Percentiles rank a stretch among this genome's conserved stretches.
phyloP scores from a whole-genome alignment of 1,140 invertebrate genomes.

The Octopus bimaculoides region DNA sequence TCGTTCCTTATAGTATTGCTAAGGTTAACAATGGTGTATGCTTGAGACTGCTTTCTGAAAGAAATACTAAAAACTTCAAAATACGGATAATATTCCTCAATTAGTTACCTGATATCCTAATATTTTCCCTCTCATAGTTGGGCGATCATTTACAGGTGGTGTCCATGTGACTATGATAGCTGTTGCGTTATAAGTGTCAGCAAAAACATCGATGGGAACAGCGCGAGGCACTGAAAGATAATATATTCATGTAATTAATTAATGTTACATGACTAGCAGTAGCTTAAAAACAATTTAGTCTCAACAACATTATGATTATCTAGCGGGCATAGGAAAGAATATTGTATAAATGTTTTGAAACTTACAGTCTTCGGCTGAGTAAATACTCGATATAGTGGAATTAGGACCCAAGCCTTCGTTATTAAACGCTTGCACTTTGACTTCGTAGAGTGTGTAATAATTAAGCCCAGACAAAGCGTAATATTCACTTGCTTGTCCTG shows the following conservation, averaged over 20 bases:
- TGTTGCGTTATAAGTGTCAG: conserved; percentile 82
- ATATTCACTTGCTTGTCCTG: neutral
- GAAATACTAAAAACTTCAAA: too few species aligned
- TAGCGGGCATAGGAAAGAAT: too few species aligned
- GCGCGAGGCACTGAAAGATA: conserved; percentile 75
- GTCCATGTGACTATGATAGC: conserved; percentile 88
- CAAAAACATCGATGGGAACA: conserved; percentile 77
- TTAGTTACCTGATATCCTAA: conserved; percentile 79
- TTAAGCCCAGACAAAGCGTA: neutral
- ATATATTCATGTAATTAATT: neutral
- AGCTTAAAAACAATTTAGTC: too few species aligned
- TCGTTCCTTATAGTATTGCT: too few species aligned
- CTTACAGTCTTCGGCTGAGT: conserved; percentile 33
- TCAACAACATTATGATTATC: too few species aligned
- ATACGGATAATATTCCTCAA: too few species aligned
- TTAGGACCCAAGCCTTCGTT: conserved; percentile 23
- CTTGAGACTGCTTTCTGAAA: too few species aligned
- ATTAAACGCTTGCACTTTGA: conserved; percentile 31
- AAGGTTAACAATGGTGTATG: too few species aligned
- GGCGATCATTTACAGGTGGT: conserved; percentile 80
- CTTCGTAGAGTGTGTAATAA: conserved; percentile 21
- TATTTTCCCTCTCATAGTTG: conserved; percentile 82
- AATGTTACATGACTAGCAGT: too few species aligned
- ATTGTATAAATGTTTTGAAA: neutral
- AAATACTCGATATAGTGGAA: conserved; percentile 20